A percentile compares a stretch with the other conserved stretches of the same genome.
Conservation (phyloP, 2,888 invertebrate species). For the Mythimna albipuncta region DNA sequence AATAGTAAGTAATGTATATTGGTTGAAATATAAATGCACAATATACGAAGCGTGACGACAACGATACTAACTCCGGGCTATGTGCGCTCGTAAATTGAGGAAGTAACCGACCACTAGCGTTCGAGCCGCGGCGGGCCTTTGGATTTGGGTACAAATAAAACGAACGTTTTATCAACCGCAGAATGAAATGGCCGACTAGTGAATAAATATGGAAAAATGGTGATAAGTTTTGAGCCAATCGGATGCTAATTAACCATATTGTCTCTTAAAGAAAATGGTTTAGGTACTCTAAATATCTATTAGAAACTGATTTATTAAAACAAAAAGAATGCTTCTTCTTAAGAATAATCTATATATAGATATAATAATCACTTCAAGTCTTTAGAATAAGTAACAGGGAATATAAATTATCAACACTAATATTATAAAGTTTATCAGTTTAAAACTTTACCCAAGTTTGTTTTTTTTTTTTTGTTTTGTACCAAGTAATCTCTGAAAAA, state of each 20-base stretch:
- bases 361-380: too few relatives aligned
- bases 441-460: too few relatives aligned
- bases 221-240: slow-evolving; percentile 9
- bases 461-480: too few relatives aligned
- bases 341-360: too few relatives aligned
- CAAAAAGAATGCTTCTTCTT: too few relatives aligned
- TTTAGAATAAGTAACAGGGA: too few relatives aligned
- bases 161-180: slow-evolving; percentile 82
- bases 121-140: slow-evolving; percentile 75
- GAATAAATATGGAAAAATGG: slow-evolving; percentile 22
- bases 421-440: too few relatives aligned
- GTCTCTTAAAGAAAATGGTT: not conserved
- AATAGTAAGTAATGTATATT: slow-evolving; percentile 72
- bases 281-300: not conserved
- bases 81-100: slow-evolving; percentile 83
- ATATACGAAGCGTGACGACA: slow-evolving; percentile 86
- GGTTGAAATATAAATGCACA: slow-evolving; percentile 83
- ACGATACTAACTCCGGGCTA: slow-evolving; percentile 84
- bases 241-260: not conserved
- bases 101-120: slow-evolving; percentile 82
- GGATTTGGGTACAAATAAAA: slow-evolving; percentile 88
- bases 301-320: too few relatives aligned
- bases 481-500: too few relatives aligned
- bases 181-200: slow-evolving; percentile 75
- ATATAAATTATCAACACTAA: too few relatives aligned